Conservation (phyloP, 92 coral and sea anemone genomes). For the Zoanthus sansibaricus region DNA sequence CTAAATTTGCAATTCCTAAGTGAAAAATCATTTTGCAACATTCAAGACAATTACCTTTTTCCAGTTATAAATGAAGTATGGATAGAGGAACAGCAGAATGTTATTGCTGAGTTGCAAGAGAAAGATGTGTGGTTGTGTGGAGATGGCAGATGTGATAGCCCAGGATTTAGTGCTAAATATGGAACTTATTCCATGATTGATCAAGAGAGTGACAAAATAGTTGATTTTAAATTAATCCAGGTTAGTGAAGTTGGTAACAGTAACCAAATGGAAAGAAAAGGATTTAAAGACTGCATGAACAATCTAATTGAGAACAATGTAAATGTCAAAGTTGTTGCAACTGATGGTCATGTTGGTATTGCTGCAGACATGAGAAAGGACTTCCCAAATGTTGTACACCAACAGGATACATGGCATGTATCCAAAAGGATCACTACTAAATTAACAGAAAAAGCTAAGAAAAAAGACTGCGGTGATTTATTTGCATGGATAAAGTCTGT, state of each 20-base stretch:
- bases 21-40: conserved; percentile 9
- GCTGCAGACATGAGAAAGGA: conserved; percentile 46
- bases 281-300: conserved; percentile 51
- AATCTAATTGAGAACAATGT: conserved; percentile 2
- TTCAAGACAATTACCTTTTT: conserved; percentile 19
- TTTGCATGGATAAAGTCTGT: conserved; percentile 62
- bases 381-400: conserved; percentile 24
- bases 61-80: conserved; percentile 51
- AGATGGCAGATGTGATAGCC: conserved; percentile 56
- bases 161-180: conserved; percentile 50
- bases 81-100: conserved; percentile 41
- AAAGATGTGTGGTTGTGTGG: conserved; percentile 35
- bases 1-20: conserved; percentile 18
- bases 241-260: conserved; percentile 57
- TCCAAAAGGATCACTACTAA: conserved; percentile 46
- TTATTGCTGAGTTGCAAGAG: not conserved
- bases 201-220: conserved; percentile 24
- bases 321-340: conserved; percentile 41
- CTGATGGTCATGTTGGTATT: conserved; percentile 29
- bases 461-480: conserved; percentile 50
- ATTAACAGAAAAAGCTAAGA: conserved; percentile 58
- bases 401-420: conserved; percentile 57
- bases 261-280: conserved; percentile 65
- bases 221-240: conserved; percentile 40
- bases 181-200: conserved; percentile 44